A percentile compares a stretch with the other conserved stretches of the same genome.
phyloP scores from a whole-genome alignment of 2,113 vertebrate genomes.

The Carassius carassius region DNA sequence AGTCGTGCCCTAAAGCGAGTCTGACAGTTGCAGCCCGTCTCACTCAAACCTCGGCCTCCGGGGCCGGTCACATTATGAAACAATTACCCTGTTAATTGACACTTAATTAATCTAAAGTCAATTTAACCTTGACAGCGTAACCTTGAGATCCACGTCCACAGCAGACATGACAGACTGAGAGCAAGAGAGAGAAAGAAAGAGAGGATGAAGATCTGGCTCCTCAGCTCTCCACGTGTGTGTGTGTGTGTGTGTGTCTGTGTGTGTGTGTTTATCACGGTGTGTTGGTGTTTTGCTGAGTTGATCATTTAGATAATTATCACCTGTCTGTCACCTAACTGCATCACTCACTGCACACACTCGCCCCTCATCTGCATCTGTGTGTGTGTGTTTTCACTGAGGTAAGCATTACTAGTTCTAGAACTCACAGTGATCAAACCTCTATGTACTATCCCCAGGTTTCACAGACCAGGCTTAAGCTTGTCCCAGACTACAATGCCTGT shows the following conservation, averaged over 20 bases:
- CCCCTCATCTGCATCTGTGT: not conserved
- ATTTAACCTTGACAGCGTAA: constrained; percentile 76
- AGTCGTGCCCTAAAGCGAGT: constrained; percentile 61
- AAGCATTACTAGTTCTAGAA: not conserved
- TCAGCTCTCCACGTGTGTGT: not conserved
- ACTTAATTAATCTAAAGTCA: constrained; percentile 82
- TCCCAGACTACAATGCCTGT: too few species aligned
- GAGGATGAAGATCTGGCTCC: constrained; percentile 38
- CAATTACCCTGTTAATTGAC: constrained; percentile 79
- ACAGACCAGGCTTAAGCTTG: too few species aligned
- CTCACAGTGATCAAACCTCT: not conserved
- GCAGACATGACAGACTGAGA: constrained; percentile 41
- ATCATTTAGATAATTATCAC: constrained; percentile 66
- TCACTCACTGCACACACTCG: not conserved
- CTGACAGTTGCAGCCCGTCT: constrained; percentile 66
- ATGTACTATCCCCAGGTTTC: not conserved
- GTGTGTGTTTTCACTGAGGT: not conserved
- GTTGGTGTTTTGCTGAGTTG: constrained; percentile 59
- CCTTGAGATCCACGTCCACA: constrained; percentile 67
- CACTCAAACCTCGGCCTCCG: constrained; percentile 67
- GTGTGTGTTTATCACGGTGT: constrained; percentile 5
- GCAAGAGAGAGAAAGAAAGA: constrained; percentile 42
- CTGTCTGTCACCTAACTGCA: constrained; percentile 42
- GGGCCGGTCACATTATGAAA: constrained; percentile 72
- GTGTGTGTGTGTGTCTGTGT: not conserved